These are phyloP conservation scores for Metopolophium dirhodum DNA, from an alignment of 1,140 invertebrate genomes.

Conservation along the genomic window DNA sequence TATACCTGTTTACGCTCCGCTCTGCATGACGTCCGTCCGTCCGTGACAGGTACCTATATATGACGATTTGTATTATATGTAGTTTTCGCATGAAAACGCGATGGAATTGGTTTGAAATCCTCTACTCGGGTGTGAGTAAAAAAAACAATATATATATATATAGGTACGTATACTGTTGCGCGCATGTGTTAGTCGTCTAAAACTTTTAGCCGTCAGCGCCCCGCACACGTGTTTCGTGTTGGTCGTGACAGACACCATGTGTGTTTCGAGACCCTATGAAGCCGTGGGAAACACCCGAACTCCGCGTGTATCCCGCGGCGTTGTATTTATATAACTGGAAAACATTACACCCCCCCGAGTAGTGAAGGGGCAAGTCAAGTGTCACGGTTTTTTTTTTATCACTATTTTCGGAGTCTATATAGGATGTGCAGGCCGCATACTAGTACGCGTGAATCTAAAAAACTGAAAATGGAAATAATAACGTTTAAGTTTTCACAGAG, in stretches of 20 bases:
- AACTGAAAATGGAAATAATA: background rate
- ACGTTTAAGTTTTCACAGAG: background rate
- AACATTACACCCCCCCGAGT: no score
- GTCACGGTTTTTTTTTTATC: no score
- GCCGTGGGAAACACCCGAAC: no score
- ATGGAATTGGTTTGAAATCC: background rate
- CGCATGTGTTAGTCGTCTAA: background rate
- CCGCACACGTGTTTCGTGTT: background rate
- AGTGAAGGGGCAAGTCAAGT: no score
- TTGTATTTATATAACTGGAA: no score
- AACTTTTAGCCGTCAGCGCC: background rate
- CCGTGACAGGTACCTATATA: background rate
- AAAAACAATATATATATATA: background rate
- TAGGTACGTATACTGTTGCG: no score
- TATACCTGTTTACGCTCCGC: background rate
- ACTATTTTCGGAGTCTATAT: no score
- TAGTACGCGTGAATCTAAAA: background rate
- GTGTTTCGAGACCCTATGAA: background rate
- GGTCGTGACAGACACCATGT: background rate
- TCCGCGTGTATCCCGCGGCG: no score
- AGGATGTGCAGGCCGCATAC: no score
- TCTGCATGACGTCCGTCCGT: background rate
- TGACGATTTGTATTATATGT: background rate
- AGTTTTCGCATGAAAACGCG: background rate
- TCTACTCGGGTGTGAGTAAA: background rate